Evolutionary conservation across 64 coral and sea anemone species (phyloP), one percentile per base, ranked within the genome.

Genomic region (Actinia equina): DNA sequence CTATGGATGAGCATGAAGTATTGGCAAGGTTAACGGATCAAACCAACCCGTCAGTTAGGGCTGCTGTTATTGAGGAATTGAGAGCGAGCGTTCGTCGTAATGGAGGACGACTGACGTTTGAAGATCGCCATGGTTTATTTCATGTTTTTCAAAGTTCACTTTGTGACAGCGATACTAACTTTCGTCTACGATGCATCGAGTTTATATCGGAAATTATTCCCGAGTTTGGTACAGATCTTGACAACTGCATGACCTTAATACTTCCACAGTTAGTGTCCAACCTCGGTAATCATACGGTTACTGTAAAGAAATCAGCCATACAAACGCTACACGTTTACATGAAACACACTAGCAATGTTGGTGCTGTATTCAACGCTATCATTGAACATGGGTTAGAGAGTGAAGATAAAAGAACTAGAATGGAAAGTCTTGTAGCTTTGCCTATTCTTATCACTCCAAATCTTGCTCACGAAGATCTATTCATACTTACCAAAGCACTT

Each of bases 301-400:
- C 88, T 43, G 86, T 95, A 61, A 99, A 95, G 70, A 99, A 99
- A 69, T 99, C 93, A 30, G 85, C 97, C 19, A 95, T 99, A 78
- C 97, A 99, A 74, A 99, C 97, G 17, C 85, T 99, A n/a, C 97
- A 99, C 86, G 97, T 99, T 20, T 99, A 99, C 97, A 95, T 99
- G 97, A 92, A 95, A 79, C 71, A 86, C 84, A 95, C 97, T 43
- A 88, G 83, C 25, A 86, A 99, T 86, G 89, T 99, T 71, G 86
- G 88, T n/a, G 88, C 80, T 83, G 83, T 95, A 62, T 88, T 99
- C 62, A 95, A 95, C 45, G 93, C 97, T 51, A 95, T 99, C 44
- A 95, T 99, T 63, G 91, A 93, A 88, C 88, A 93, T 79, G 97
- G 97, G 11, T 88, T 99, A 83, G 88, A 99, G 78, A 99, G 97